These are phyloP conservation scores for Prietella phreatophila DNA, from an alignment of 2,113 vertebrate species.

Conservation along the genomic window DNA sequence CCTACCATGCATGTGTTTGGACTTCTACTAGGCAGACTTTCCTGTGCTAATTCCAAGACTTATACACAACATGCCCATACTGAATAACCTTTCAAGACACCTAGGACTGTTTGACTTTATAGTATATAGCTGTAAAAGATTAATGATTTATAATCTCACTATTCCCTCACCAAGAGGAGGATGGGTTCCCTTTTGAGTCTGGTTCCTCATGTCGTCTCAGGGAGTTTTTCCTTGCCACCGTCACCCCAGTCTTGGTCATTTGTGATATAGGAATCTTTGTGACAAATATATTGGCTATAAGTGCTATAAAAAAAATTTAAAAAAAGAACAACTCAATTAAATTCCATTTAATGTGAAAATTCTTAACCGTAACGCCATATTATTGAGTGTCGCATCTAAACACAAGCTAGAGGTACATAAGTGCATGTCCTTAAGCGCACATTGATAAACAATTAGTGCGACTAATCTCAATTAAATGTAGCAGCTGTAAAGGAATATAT, in stretches of 20 bases:
- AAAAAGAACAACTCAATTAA: not conserved
- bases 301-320: too few species aligned
- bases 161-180: not conserved
- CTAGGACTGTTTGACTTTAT: not conserved
- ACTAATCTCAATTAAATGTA: not conserved
- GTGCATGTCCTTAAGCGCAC: not conserved
- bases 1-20: too few species aligned
- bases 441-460: not conserved
- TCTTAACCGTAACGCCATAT: not conserved
- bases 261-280: not conserved
- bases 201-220: not conserved
- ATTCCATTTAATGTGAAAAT: not conserved
- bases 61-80: not conserved
- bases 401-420: not conserved
- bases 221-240: not conserved
- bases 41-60: not conserved
- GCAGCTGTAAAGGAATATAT: not conserved
- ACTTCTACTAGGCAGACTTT: not conserved
- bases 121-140: not conserved
- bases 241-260: not conserved
- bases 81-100: not conserved
- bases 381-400: not conserved
- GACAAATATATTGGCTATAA: not conserved
- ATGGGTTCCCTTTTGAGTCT: not conserved
- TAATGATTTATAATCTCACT: not conserved